Evolutionary conservation across 2,797 vertebrate species (phyloP).

Genomic region (Sebastes hubbsi): DNA sequence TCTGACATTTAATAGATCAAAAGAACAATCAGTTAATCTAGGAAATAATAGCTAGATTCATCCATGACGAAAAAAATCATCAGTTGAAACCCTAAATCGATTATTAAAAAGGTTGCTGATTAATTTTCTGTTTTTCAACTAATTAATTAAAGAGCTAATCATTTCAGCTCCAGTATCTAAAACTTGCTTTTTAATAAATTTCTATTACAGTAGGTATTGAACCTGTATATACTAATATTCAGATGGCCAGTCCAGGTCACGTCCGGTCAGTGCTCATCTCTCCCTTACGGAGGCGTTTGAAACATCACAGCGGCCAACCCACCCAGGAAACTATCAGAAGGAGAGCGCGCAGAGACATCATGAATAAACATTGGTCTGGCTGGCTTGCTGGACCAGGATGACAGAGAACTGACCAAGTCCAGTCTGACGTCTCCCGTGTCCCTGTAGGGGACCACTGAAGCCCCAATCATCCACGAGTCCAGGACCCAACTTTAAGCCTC

Average conservation of each 20-base stretch:
- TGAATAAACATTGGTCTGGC: slow-evolving; percentile 50
- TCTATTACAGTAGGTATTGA: neutral
- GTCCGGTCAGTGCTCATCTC: neutral
- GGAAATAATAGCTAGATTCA: neutral
- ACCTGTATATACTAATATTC: neutral
- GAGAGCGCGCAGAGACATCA: slow-evolving; percentile 10
- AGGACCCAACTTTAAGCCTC: neutral
- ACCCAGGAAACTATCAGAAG: slow-evolving; percentile 5
- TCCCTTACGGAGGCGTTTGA: neutral
- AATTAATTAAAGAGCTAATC: neutral
- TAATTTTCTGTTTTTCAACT: neutral
- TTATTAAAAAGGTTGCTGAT: neutral
- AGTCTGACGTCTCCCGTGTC: slow-evolving; percentile 9
- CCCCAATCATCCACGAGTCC: neutral
- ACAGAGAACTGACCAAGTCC: slow-evolving; percentile 36
- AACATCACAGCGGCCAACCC: slow-evolving; percentile 31
- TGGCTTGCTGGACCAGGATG: slow-evolving; percentile 22
- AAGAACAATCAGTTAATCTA: neutral
- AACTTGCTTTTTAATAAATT: neutral
- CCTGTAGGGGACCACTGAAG: neutral
- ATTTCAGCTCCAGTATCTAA: neutral
- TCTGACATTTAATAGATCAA: neutral
- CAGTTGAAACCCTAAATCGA: neutral
- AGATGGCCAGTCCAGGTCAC: neutral
- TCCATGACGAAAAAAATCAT: neutral